Percentiles rank a stretch among this genome's conserved stretches.
Conservation (phyloP, 2,113 vertebrate species). For the Craseonycteris thonglongyai region DNA sequence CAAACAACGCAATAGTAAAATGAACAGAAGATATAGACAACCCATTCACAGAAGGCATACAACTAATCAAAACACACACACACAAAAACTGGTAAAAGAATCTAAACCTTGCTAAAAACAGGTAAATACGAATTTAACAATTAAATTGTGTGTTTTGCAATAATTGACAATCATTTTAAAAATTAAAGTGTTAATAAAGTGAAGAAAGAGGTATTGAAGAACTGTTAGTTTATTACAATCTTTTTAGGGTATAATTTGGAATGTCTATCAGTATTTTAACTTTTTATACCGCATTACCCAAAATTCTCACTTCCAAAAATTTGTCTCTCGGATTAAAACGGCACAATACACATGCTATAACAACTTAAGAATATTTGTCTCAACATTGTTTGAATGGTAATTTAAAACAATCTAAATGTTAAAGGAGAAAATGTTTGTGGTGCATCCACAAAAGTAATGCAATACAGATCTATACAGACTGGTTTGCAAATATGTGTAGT, state of each 20-base stretch:
- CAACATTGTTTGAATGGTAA: neutral
- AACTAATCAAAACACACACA: neutral
- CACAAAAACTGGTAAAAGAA: neutral
- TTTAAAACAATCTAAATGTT: neutral
- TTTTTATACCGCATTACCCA: neutral
- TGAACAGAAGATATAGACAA: neutral
- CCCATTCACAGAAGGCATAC: neutral
- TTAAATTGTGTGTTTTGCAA: neutral
- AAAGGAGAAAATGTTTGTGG: neutral
- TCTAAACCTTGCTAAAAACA: neutral
- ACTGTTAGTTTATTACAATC: neutral
- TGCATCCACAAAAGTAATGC: neutral
- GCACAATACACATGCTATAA: neutral
- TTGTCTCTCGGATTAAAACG: neutral
- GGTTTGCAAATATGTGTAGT: neutral
- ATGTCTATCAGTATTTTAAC: neutral
- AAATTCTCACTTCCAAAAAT: neutral
- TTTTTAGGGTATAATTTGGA: neutral
- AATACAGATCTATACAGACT: neutral
- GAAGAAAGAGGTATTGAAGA: neutral
- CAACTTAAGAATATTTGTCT: neutral
- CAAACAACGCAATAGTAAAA: neutral
- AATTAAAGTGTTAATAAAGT: neutral
- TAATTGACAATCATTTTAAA: neutral
- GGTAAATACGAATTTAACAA: neutral